A percentile compares a stretch with the other conserved stretches of the same genome.
Conservation (phyloP, 2,113 vertebrate species). For the Leucoraja erinaceus region DNA sequence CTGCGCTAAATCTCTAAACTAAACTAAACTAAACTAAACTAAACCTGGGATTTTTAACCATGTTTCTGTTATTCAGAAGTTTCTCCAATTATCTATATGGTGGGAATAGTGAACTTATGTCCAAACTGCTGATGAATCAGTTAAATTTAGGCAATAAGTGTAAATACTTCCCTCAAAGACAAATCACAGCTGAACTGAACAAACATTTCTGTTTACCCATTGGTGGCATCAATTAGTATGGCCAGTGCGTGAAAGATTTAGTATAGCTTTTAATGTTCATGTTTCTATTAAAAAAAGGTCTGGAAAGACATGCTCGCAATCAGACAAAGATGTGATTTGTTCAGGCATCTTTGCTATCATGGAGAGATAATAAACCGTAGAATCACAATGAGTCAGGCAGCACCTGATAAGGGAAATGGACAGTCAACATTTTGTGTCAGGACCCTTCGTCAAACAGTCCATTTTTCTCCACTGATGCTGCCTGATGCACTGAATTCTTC, state of each 20-base stretch:
- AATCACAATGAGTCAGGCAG: too few relatives aligned
- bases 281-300: slow-evolving; percentile 6
- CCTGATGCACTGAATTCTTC: too few relatives aligned
- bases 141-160: slow-evolving; percentile 9
- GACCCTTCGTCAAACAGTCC: too few relatives aligned
- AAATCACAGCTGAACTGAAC: slow-evolving; percentile 22
- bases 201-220: not conserved
- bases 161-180: not conserved
- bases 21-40: too few relatives aligned
- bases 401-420: too few relatives aligned
- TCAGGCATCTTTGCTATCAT: not conserved
- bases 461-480: too few relatives aligned
- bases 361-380: too few relatives aligned
- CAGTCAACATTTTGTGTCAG: too few relatives aligned
- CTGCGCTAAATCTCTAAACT: too few relatives aligned
- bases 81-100: not conserved
- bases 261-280: not conserved
- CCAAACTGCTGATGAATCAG: not conserved
- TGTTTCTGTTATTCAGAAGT: not conserved
- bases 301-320: not conserved
- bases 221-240: not conserved
- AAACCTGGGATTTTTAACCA: not conserved
- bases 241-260: not conserved
- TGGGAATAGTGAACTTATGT: not conserved
- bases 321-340: slow-evolving; percentile 22